Conservation (phyloP, 2,113 vertebrate genomes). For the Columba janthina region DNA sequence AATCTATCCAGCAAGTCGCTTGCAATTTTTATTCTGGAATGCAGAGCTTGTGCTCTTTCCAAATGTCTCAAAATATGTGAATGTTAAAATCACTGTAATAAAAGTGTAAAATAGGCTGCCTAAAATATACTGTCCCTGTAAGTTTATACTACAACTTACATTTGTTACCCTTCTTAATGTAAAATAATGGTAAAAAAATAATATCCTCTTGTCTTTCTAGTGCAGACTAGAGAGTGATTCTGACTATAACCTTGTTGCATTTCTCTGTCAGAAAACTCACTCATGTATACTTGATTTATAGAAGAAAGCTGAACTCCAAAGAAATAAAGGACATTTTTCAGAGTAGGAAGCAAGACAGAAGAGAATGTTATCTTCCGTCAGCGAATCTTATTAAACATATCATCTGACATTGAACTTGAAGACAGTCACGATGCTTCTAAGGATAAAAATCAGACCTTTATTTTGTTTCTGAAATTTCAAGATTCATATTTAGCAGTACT, state of each 20-base stretch:
- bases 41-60: neutral
- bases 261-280: neutral
- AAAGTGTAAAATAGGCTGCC: neutral
- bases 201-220: neutral
- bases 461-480: neutral
- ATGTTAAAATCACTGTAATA: neutral
- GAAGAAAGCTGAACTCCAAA: neutral
- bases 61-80: neutral
- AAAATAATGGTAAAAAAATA: neutral
- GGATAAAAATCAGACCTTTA: neutral
- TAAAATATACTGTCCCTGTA: neutral
- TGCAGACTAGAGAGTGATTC: neutral
- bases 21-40: neutral
- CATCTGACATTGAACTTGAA: neutral
- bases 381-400: neutral
- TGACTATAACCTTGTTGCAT: neutral
- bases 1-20: neutral
- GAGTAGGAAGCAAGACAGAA: neutral
- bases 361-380: neutral
- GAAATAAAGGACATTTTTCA: constrained; percentile 4
- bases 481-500: neutral
- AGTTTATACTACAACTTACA: neutral
- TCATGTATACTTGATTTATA: neutral
- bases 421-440: neutral
- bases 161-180: neutral